Conservation (phyloP, 2,888 invertebrate genomes). For the Cerastis leucographa region DNA sequence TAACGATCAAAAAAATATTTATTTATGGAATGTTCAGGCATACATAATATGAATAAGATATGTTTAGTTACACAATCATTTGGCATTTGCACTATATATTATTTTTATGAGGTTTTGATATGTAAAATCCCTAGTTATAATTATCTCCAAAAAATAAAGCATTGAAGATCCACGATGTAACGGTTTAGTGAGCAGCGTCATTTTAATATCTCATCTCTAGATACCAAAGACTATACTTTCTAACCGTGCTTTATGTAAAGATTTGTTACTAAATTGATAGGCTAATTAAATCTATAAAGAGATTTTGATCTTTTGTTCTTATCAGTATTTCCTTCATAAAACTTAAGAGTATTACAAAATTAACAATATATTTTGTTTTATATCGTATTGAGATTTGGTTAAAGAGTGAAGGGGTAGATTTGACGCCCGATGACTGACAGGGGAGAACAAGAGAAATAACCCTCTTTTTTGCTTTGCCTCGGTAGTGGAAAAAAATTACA, state of each 20-base stretch:
- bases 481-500: background rate
- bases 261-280: background rate
- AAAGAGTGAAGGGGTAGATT: background rate
- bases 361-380: background rate
- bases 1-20: constrained; percentile 4
- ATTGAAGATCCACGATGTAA: background rate
- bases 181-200: background rate
- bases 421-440: too few species aligned
- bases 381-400: background rate
- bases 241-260: background rate
- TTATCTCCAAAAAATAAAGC: background rate
- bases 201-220: background rate
- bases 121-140: background rate
- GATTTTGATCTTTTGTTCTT: background rate
- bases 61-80: constrained; percentile 6
- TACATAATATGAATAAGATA: too few species aligned
- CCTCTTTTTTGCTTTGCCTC: background rate
- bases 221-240: constrained; percentile 28
- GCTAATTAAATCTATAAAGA: background rate
- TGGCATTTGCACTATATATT: background rate
- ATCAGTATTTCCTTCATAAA: background rate
- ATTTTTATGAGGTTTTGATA: background rate
- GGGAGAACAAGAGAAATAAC: background rate
- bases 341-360: background rate
- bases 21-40: too few species aligned